Conservation (phyloP, 2,113 vertebrate species). For the Penelope pileata region DNA sequence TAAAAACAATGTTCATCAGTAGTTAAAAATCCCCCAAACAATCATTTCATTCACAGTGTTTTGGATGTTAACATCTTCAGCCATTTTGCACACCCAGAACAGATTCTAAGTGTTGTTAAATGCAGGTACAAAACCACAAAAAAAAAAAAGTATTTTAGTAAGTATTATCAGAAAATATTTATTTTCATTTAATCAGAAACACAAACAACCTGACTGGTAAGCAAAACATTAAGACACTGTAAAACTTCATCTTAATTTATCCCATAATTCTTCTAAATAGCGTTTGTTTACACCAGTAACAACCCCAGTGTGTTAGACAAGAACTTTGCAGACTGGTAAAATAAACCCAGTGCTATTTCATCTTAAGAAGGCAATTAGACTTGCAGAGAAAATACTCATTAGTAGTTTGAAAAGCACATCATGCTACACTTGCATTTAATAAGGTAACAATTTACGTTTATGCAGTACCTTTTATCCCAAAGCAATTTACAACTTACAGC, state of each 20-base stretch:
- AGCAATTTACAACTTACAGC: conserved; percentile 62
- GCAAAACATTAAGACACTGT: neutral
- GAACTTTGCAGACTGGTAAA: conserved; percentile 9
- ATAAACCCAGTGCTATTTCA: neutral
- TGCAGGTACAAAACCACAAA: neutral
- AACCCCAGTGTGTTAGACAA: neutral
- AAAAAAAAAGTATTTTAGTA: neutral
- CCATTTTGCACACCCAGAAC: neutral
- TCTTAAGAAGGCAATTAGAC: conserved; percentile 3
- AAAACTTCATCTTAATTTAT: neutral
- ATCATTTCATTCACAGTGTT: neutral
- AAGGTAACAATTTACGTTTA: conserved; percentile 55
- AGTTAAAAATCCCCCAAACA: neutral
- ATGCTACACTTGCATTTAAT: conserved; percentile 53
- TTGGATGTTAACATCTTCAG: neutral
- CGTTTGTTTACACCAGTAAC: neutral
- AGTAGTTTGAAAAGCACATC: conserved; percentile 48
- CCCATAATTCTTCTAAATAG: neutral
- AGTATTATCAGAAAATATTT: neutral
- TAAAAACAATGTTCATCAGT: neutral
- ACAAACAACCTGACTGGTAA: neutral
- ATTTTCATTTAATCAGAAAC: neutral
- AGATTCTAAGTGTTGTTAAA: neutral
- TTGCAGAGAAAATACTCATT: conserved; percentile 42
- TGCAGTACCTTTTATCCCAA: conserved; percentile 57